Evolutionary conservation across 2,888 invertebrate genomes (phyloP).

Genomic region (Scotopteryx bipunctaria): DNA sequence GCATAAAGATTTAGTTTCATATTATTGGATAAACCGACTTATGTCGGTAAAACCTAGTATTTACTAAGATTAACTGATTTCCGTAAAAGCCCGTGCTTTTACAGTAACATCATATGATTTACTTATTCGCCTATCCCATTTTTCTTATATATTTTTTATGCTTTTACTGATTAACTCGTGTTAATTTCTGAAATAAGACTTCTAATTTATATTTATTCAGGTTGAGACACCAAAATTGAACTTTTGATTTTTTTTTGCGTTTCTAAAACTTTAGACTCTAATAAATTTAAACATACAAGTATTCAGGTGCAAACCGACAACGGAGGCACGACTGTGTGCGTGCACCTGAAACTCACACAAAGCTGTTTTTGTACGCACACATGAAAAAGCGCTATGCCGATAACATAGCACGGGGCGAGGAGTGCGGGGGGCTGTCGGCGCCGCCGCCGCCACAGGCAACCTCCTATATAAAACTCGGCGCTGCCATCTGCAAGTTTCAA

Average conservation of each 20-base stretch:
- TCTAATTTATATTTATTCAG: no score
- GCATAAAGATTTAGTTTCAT: no score
- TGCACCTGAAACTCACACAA: slow-evolving; percentile 49
- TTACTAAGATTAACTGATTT: no score
- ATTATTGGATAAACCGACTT: no score
- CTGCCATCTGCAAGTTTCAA: slow-evolving; percentile 83
- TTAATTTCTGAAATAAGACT: no score
- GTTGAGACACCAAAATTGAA: no score
- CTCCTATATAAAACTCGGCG: slow-evolving; percentile 78
- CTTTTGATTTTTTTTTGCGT: not conserved
- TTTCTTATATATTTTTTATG: no score
- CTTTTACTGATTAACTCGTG: no score
- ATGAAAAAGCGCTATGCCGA: slow-evolving; percentile 34
- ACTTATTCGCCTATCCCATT: no score
- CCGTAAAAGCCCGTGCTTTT: no score
- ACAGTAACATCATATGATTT: no score
- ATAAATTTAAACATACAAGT: slow-evolving; percentile 50
- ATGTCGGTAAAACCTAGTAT: no score
- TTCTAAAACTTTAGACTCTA: not conserved
- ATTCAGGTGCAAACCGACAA: slow-evolving; percentile 50
- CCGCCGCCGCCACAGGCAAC: slow-evolving; percentile 57
- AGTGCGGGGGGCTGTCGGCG: slow-evolving; percentile 44
- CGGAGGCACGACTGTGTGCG: slow-evolving; percentile 42
- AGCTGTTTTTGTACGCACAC: slow-evolving; percentile 41
- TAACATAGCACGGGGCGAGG: slow-evolving; percentile 33